Percentiles rank a stretch among this genome's conserved stretches.
Conservation (phyloP, 2,797 vertebrate genomes). For the Molossus alvarezi region DNA sequence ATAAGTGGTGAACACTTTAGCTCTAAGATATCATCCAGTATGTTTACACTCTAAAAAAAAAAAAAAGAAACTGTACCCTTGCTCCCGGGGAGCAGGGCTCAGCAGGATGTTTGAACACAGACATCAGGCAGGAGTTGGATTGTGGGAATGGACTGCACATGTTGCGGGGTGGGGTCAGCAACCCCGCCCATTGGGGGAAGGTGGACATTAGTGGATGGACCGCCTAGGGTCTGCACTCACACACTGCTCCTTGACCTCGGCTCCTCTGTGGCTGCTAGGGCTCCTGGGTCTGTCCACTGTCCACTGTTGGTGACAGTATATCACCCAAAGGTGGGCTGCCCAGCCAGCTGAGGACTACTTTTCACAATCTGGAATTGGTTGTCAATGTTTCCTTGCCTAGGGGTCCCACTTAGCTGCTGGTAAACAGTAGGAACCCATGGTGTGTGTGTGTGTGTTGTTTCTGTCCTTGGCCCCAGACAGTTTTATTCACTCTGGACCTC, state of each 20-base stretch:
- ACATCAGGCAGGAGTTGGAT: fast-evolving
- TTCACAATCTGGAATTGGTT: constrained; percentile 78
- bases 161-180: no score
- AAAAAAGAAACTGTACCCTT: neutral
- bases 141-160: neutral
- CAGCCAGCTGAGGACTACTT: neutral
- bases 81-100: neutral
- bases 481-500: neutral
- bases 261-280: no score
- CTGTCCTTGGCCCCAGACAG: neutral
- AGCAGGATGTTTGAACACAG: neutral
- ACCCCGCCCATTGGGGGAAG: no score
- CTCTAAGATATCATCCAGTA: neutral
- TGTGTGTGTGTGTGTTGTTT: neutral
- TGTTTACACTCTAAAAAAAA: neutral
- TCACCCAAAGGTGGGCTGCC: no score
- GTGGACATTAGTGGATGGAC: no score
- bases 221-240: no score
- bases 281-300: no score
- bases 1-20: neutral
- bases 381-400: constrained; percentile 71
- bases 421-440: neutral
- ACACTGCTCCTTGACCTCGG: no score
- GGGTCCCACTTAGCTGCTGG: neutral
- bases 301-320: no score